Evolutionary conservation across 2,113 vertebrate genomes (phyloP), one percentile per base, ranked within the genome.

Genomic region (Oxyura jamaicensis): DNA sequence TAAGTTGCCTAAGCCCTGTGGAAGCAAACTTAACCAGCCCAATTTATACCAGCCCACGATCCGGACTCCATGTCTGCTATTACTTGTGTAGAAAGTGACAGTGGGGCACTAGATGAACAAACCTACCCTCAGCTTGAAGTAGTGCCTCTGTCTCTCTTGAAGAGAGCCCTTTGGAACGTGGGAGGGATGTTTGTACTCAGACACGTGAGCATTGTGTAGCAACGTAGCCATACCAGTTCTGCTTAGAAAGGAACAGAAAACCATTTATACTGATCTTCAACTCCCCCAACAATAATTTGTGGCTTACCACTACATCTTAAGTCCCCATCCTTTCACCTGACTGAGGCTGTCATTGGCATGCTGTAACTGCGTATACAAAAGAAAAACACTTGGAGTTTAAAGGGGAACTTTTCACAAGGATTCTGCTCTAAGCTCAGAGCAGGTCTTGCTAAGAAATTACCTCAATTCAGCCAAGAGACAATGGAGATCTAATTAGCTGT

Each of bases 181-280:
- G 68, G 60, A 50, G 33, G 33, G 56, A 31, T 81, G 39, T 92
- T 89, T 68, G 63, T 48, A 25, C 44, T 22, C 71, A 36, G 8
- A 20, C 23, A 20, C 25, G 10, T 42, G 65, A 96, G 33, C 73
- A 86, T 82, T 83, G 33, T 41, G 33, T 11, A 92, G 77, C 83
- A 84, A 93, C 84, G 88, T 50, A 56, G 60, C 76, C 69, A 36
- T 91, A 91, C 89, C 77, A 41, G 93, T 93, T 91, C 89, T 92
- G 53, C 83, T 69, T 33, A 73, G 75, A 95, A 56, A 92, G 69
- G 69, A 71, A 55, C 39, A 65, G 66, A 89, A 75, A 87, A 35
- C 9, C 8, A 29, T 91, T 90, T 78, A 95, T 81, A 33, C 56
- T 56, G 35, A 35, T 84, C 52, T 75, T 65, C 63, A 50, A 48